Percentiles rank a stretch among this genome's conserved stretches.
Evolutionary conservation across 2,797 vertebrate genomes (phyloP).

Genomic region (Aulostomus chinensis): DNA sequence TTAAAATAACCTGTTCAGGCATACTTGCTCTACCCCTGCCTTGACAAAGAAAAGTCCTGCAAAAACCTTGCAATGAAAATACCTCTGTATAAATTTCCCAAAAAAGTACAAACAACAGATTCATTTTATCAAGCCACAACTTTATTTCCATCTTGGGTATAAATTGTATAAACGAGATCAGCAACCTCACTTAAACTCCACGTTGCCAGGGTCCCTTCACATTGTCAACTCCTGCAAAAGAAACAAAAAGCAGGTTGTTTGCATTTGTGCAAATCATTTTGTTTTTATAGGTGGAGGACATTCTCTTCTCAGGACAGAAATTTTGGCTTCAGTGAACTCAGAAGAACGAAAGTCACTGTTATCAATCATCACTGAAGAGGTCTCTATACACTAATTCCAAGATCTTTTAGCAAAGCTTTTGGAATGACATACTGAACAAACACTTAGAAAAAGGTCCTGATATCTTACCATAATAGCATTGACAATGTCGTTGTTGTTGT

Average conservation of each 20-base stretch:
- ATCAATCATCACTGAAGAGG: constrained; percentile 83
- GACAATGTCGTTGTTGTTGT: constrained; percentile 99
- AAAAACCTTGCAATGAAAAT: too few relatives aligned
- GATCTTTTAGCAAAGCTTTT: not conserved
- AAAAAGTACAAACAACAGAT: constrained; percentile 14
- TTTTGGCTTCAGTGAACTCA: constrained; percentile 87
- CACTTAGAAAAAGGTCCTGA: not conserved
- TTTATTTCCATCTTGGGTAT: constrained; percentile 95
- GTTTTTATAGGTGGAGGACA: not conserved
- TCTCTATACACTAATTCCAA: not conserved
- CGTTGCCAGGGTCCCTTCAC: constrained; percentile 78
- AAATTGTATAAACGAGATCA: constrained; percentile 98
- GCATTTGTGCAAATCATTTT: not conserved
- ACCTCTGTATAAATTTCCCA: too few relatives aligned
- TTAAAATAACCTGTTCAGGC: too few relatives aligned
- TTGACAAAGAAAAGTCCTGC: too few relatives aligned
- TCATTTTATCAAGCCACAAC: constrained; percentile 87
- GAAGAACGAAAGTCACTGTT: constrained; percentile 94
- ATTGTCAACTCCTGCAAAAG: constrained; percentile 94
- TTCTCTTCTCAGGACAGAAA: constrained; percentile 84
- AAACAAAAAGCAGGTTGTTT: constrained; percentile 27
- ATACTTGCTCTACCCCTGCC: too few relatives aligned
- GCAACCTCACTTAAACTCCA: constrained; percentile 83
- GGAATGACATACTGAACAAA: not conserved
- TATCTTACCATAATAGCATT: constrained; percentile 96